Percentiles rank a stretch among this genome's conserved stretches.
phyloP scores from a whole-genome alignment of 2,113 vertebrate genomes.

The Clarias macrocephalus region DNA sequence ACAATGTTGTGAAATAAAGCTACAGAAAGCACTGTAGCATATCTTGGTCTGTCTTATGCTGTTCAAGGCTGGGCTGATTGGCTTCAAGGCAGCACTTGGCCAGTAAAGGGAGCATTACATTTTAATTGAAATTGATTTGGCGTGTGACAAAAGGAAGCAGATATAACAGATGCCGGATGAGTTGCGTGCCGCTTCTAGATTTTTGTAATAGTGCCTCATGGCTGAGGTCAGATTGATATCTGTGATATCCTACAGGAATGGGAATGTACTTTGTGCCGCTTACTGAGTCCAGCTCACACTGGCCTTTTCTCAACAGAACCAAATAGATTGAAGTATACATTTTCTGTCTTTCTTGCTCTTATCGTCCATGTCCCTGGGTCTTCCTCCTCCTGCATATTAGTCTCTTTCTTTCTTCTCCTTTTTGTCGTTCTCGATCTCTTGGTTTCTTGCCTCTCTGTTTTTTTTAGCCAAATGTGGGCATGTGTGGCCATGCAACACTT shows the following conservation, averaged over 20 bases:
- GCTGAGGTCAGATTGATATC: conserved; percentile 43
- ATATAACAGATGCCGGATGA: conserved; percentile 54
- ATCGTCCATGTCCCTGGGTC: neutral
- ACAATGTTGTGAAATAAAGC: neutral
- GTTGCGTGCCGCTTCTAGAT: conserved; percentile 41
- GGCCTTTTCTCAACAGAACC: neutral
- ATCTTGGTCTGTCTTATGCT: neutral
- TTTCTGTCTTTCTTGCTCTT: neutral
- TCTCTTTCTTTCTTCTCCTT: neutral
- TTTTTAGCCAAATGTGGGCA: conserved; percentile 32
- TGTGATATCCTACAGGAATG: conserved; percentile 33
- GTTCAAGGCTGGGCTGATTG: conserved; percentile 11
- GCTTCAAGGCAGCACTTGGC: conserved; percentile 28
- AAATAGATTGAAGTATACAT: neutral
- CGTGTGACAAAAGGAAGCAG: conserved; percentile 58
- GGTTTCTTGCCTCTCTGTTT: neutral
- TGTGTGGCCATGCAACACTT: conserved; percentile 20
- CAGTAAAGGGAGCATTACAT: conserved; percentile 46
- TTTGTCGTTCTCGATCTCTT: neutral
- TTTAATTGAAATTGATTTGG: conserved; percentile 76
- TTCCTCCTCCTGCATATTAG: neutral
- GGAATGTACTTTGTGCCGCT: conserved; percentile 21
- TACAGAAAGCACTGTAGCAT: neutral
- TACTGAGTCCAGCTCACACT: conserved; percentile 3
- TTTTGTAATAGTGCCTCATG: conserved; percentile 48